These are phyloP conservation scores for Conopomorpha cramerella DNA, from an alignment of 1,140 invertebrate genomes.

Conservation along the genomic window DNA sequence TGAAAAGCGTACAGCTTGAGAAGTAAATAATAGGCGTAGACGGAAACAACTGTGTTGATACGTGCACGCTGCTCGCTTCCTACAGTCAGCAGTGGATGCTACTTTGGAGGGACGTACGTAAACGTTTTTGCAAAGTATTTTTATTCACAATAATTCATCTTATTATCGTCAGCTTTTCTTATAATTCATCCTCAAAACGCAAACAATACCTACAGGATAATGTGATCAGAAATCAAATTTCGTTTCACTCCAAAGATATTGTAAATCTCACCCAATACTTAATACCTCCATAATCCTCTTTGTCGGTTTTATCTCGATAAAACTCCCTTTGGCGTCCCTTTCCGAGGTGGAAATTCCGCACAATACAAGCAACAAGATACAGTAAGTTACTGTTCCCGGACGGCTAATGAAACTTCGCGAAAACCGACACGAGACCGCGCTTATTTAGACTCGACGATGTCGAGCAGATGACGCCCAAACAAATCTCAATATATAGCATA, in stretches of 20 bases:
- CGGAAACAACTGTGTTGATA: too few relatives aligned
- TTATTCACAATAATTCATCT: too few relatives aligned
- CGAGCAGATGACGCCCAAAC: slow-evolving; percentile 51
- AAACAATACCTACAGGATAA: too few relatives aligned
- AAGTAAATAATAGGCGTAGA: slow-evolving; percentile 48
- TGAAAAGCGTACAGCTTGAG: slow-evolving; percentile 50
- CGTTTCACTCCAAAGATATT: slow-evolving; percentile 2
- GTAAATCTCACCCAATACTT: slow-evolving; percentile 7
- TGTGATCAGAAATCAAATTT: slow-evolving; percentile 3
- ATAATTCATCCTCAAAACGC: too few relatives aligned
- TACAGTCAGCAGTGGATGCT: too few relatives aligned
- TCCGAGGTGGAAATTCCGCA: slow-evolving; percentile 21
- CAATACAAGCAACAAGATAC: slow-evolving; percentile 40
- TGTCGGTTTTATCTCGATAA: slow-evolving; percentile 10
- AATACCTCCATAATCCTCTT: slow-evolving; percentile 11
- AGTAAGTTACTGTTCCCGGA: slow-evolving; percentile 39
- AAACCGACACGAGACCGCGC: slow-evolving; percentile 40
- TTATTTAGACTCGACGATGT: slow-evolving; percentile 45
- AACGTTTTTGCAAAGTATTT: too few relatives aligned
- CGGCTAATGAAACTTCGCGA: slow-evolving; percentile 48
- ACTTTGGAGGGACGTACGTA: too few relatives aligned
- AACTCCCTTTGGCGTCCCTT: slow-evolving; percentile 9
- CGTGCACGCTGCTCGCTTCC: too few relatives aligned
- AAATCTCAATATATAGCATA: slow-evolving; percentile 57
- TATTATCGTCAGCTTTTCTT: too few relatives aligned